Evolutionary conservation across 2,888 invertebrate species (phyloP), one percentile per base, ranked within the genome.

Genomic region (Harpalus rufipes): DNA sequence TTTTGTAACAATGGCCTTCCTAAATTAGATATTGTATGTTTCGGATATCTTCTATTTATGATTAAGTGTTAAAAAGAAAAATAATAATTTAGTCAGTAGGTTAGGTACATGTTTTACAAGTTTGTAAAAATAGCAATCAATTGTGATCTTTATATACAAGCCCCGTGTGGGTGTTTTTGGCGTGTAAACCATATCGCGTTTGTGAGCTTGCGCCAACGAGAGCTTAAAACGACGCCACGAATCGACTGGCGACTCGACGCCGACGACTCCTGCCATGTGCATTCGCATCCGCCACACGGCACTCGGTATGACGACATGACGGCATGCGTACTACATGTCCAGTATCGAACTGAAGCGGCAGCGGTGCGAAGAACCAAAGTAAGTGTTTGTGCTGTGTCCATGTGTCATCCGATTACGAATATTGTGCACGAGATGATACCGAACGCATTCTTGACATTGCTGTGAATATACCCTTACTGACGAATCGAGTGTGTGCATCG

Each of bases 371-470:
- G 18, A 5, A 21, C 12, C 8, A 25, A 21, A 12, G 18, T 63
- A 21, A 68, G 41, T 68, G 65, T 65, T 32, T 65, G 65, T 65
- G 39, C 68, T 39, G 68, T 68, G 32, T 39, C 14, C 68, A 68
- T 68, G 39, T 41, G 39, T 14, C 8, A 68, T 41, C 14, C 16
- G 39, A 39, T 32, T 68, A 0, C 16, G 16, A 32, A n/a, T 41
- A n/a, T 68, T 63, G 18, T 21, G 21, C 63, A 63, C 25, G 41
- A 41, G n/a, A 68, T 44, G 44, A 41, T 44, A 18, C 72, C 21
- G 10, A 44, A 68, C 14, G 32, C 41, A 39, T 68, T 68, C 12
- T 0, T 44, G 72, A 44, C 72, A 74, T 74, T 74, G 44, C 2
- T 18, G 41, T 74, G 44, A 44, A 74, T 3, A 8, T 18, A 7